These are phyloP conservation scores for Coregonus clupeaformis DNA, from an alignment of 2,113 vertebrate genomes.

Conservation along the genomic window DNA sequence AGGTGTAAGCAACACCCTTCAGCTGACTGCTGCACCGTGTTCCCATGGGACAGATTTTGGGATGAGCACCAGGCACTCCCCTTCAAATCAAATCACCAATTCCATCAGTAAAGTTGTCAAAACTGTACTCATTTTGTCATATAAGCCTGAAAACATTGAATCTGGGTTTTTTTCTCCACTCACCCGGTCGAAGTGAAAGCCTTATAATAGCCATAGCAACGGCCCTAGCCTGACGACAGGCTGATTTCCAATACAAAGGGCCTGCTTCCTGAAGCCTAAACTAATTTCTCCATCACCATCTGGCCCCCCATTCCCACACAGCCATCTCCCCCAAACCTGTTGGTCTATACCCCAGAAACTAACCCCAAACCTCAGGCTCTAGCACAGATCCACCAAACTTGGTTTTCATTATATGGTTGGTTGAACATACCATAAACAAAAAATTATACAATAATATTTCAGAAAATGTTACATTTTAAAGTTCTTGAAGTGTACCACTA, in stretches of 20 bases:
- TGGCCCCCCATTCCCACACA: constrained; percentile 38
- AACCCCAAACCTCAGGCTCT: constrained; percentile 7
- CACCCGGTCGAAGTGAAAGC: constrained; percentile 4
- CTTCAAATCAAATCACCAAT: neutral
- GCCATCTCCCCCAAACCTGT: constrained; percentile 22
- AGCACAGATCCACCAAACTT: neutral
- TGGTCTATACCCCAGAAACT: constrained; percentile 23
- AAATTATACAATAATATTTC: neutral
- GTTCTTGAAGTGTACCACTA: neutral
- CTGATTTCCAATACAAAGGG: constrained; percentile 55
- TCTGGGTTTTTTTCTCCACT: neutral
- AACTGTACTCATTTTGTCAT: neutral
- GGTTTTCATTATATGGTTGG: neutral
- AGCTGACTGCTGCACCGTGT: neutral
- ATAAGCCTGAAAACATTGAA: neutral
- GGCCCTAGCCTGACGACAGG: neutral
- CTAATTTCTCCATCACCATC: constrained; percentile 61
- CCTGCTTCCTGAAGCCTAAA: constrained; percentile 30
- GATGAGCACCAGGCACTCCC: neutral
- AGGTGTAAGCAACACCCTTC: neutral
- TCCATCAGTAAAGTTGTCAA: neutral
- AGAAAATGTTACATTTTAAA: neutral
- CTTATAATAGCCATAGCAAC: constrained; percentile 6
- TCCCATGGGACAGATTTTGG: neutral
- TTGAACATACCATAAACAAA: neutral